A percentile compares a stretch with the other conserved stretches of the same genome.
phyloP scores from a whole-genome alignment of 2,888 invertebrate species.

The Amphipyra tragopoginis region DNA sequence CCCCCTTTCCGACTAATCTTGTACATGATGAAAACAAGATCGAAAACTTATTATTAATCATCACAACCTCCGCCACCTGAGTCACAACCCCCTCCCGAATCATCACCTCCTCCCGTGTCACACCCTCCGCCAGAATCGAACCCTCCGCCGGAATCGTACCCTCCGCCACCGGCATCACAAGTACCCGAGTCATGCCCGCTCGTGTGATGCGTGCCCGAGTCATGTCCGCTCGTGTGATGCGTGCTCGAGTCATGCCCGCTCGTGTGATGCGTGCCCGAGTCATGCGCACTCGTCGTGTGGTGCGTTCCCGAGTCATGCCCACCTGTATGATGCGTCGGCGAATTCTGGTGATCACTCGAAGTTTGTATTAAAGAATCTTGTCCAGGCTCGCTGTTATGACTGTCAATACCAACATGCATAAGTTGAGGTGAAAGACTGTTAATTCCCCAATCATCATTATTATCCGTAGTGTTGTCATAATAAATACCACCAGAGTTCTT shows the following conservation, averaged over 20 bases:
- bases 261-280: conserved; percentile 4
- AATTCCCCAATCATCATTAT: conserved; percentile 42
- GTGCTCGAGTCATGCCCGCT: conserved; percentile 7
- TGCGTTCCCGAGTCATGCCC: background rate
- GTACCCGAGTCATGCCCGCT: conserved; percentile 2
- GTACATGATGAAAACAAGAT: no score
- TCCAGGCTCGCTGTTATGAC: conserved; percentile 6
- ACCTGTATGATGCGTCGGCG: background rate
- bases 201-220: conserved; percentile 12
- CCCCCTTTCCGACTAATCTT: no score
- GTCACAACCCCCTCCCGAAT: conserved; percentile 35
- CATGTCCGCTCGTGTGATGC: background rate
- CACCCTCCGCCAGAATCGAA: conserved; percentile 32
- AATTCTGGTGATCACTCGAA: background rate
- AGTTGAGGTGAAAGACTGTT: conserved; percentile 23
- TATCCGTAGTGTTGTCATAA: conserved; percentile 21
- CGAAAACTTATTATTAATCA: conserved; percentile 20
- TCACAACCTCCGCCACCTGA: conserved; percentile 23
- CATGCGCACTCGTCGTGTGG: background rate
- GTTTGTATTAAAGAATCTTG: background rate
- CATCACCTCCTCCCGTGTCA: conserved; percentile 37
- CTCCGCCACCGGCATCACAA: conserved; percentile 20
- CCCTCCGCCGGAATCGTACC: conserved; percentile 28
- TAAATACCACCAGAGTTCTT: conserved; percentile 15
- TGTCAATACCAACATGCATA: conserved; percentile 16